Evolutionary conservation across 2,888 invertebrate species (phyloP).

Genomic region (Acanthosoma haemorrhoidale): DNA sequence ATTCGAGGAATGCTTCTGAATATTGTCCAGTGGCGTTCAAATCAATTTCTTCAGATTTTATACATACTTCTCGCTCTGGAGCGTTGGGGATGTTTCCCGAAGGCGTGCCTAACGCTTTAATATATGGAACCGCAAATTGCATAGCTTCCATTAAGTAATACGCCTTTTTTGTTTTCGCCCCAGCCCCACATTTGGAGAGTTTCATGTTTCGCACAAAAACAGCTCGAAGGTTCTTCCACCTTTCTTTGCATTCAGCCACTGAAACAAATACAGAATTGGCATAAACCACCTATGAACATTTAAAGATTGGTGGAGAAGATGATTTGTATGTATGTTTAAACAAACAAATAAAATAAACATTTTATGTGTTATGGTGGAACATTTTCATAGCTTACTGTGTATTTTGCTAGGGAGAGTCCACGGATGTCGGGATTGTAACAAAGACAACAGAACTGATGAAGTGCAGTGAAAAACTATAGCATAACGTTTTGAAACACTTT

Average conservation of each 20-base stretch:
- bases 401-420: conserved; percentile 38
- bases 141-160: conserved; percentile 7
- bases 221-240: conserved; percentile 16
- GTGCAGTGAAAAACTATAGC: conserved; percentile 29
- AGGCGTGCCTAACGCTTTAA: conserved; percentile 17
- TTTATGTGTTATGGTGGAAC: conserved; percentile 40
- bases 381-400: conserved; percentile 6
- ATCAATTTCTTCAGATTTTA: too few relatives aligned
- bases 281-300: not conserved
- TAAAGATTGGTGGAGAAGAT: not conserved
- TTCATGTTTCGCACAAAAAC: conserved; percentile 21
- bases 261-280: not conserved
- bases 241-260: conserved; percentile 9
- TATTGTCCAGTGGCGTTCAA: not conserved
- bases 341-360: too few relatives aligned
- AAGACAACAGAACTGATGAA: conserved; percentile 28
- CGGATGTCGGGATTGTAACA: conserved; percentile 41
- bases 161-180: conserved; percentile 10
- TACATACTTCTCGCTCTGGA: not conserved
- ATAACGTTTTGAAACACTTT: not conserved
- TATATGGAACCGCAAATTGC: conserved; percentile 20
- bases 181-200: not conserved
- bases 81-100: not conserved
- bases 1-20: not conserved
- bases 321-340: conserved; percentile 35